Evolutionary conservation across 2,113 vertebrate species (phyloP).

Genomic region (Trinectes maculatus): DNA sequence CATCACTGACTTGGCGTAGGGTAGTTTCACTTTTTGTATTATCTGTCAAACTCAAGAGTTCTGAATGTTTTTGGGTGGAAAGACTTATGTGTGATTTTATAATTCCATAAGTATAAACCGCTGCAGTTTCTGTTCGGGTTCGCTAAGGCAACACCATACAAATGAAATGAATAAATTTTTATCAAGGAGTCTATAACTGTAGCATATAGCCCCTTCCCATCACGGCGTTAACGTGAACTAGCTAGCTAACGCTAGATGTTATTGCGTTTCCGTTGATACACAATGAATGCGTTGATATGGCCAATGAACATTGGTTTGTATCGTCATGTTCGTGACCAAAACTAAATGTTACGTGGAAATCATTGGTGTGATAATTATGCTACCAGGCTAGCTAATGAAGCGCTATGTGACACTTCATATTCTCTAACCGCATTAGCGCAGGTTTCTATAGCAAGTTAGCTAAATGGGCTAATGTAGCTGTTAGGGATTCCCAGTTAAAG

Average conservation of each 20-base stretch:
- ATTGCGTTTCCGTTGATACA: not conserved
- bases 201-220: slow-evolving; percentile 32
- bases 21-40: not conserved
- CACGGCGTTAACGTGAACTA: not conserved
- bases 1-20: not conserved
- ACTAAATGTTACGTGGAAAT: not conserved
- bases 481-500: slow-evolving; percentile 45
- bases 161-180: not conserved
- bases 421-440: not conserved
- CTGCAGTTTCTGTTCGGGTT: not conserved
- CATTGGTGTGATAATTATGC: not conserved
- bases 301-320: not conserved
- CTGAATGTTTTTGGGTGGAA: too few relatives aligned
- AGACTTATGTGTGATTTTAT: not conserved
- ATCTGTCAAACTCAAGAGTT: not conserved
- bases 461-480: slow-evolving; percentile 23
- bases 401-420: not conserved
- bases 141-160: not conserved
- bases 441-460: slow-evolving; percentile 23
- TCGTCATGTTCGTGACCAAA: not conserved
- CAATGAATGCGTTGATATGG: not conserved
- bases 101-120: not conserved
- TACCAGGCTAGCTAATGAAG: slow-evolving; percentile 15
- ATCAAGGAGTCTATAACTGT: not conserved
- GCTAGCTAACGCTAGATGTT: not conserved